These are phyloP conservation scores for Pyxicephalus adspersus DNA, from an alignment of 2,113 vertebrate species.

Conservation along the genomic window DNA sequence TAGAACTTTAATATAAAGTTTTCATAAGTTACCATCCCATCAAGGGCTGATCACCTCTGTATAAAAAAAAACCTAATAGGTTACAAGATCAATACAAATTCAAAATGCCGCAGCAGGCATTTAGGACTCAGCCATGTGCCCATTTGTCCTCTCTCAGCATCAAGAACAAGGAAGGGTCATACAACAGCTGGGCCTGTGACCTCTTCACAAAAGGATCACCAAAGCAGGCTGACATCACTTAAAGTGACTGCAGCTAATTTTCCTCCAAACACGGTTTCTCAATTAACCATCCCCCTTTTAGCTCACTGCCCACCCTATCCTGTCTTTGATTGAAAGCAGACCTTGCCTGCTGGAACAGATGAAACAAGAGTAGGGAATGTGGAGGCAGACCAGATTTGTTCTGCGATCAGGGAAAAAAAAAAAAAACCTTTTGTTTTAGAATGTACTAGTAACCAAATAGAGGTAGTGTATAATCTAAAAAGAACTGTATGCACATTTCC, in stretches of 20 bases:
- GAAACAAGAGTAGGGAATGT: neutral
- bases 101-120: neutral
- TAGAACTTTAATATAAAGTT: too few species aligned
- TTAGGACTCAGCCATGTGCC: conserved; percentile 15
- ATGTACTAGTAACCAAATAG: too few species aligned
- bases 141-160: conserved; percentile 15
- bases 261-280: neutral
- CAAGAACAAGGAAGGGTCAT: conserved; percentile 32
- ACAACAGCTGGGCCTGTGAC: conserved; percentile 33
- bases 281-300: neutral
- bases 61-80: neutral
- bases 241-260: conserved; percentile 49
- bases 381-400: neutral
- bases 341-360: conserved; percentile 9
- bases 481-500: too few species aligned
- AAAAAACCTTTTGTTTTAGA: too few species aligned
- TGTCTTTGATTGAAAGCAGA: conserved; percentile 27
- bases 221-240: conserved; percentile 13
- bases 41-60: too few species aligned
- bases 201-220: conserved; percentile 21
- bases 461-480: too few species aligned
- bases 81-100: neutral
- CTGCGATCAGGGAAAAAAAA: neutral
- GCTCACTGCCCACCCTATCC: conserved; percentile 14
- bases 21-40: too few species aligned